Percentiles rank a stretch among this genome's conserved stretches.
Conservation (phyloP, 2,888 invertebrate species). For the Cheilosia urbana region DNA sequence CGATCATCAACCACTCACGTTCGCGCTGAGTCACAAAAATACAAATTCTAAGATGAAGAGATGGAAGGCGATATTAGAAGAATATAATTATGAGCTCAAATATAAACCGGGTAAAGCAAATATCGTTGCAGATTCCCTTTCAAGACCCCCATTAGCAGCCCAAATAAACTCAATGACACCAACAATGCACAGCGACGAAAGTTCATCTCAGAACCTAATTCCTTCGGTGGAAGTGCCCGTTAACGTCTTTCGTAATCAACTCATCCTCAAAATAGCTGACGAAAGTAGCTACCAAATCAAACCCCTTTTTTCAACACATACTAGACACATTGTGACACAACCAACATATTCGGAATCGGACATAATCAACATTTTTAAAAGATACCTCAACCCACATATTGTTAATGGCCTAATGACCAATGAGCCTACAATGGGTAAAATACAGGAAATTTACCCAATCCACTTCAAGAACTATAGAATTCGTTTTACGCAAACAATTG, state of each 20-base stretch:
- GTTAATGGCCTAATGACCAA: slow-evolving; percentile 46
- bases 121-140: slow-evolving; percentile 30
- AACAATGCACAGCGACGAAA: slow-evolving; percentile 42
- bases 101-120: slow-evolving; percentile 27
- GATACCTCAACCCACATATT: slow-evolving; percentile 46
- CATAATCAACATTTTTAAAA: slow-evolving; percentile 40
- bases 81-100: slow-evolving; percentile 23
- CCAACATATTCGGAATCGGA: slow-evolving; percentile 13
- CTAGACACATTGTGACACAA: slow-evolving; percentile 30
- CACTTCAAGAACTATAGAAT: slow-evolving; percentile 45
- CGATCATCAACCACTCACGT: slow-evolving; percentile 33
- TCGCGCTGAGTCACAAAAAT: slow-evolving; percentile 29
- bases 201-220: slow-evolving; percentile 44
- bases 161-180: slow-evolving; percentile 25
- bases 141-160: too few species aligned
- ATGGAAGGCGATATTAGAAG: slow-evolving; percentile 31
- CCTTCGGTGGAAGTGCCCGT: slow-evolving; percentile 31
- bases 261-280: slow-evolving; percentile 27
- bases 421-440: slow-evolving; percentile 49
- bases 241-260: slow-evolving; percentile 46
- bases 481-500: slow-evolving; percentile 35
- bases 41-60: slow-evolving; percentile 35
- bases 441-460: slow-evolving; percentile 45
- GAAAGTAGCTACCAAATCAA: slow-evolving; percentile 10
- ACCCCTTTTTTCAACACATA: neutral